Evolutionary conservation across 2,888 invertebrate species (phyloP), one percentile per base, ranked within the genome.

Genomic region (Seira ritae): DNA sequence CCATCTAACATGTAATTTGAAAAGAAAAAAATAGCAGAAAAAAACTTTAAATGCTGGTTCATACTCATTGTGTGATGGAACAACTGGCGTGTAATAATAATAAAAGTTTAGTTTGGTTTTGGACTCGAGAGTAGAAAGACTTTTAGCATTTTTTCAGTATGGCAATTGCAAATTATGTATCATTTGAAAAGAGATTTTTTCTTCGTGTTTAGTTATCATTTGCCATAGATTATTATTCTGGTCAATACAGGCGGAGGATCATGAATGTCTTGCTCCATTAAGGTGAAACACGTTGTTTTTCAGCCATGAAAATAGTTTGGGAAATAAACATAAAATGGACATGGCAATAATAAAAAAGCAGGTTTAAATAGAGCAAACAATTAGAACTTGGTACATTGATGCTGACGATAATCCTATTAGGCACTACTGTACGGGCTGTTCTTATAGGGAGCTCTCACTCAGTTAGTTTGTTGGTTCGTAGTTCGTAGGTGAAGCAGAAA

Each of bases 81-180:
- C 31, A 31, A 31, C 31, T 31, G 31, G 31, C 31, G 31, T 31
- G 31, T 31, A 31, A 31, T 31, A 31, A 31, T 31, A 31, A 31
- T 31, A 31, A 31, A 31, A 31, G 31, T 31, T 31, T 31, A 31
- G 31, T 31, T 31, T 31, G 31, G 8, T 2, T 31, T 31, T 31
- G 31, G 8, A 31, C 31, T 31, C 2, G 3, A 31, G 31, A 31
- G 31, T 31, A 31, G 31, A 31, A 31, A 31, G 31, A 31, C 31
- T 31, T 31, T 31, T 4, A 31, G 31, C 31, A 31, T 31, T 31
- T 31, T 31, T 31, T 8, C 31, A 4, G 31, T 31, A 66, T 66
- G 55, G 55, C 55, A 55, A 60, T 71, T 71, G 71, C 60, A 42
- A 71, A 55, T 71, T 71, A 71, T 55, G 71, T 55, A 60, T 71